Conservation (phyloP, 2,888 invertebrate species). For the Tiphia femorata region DNA sequence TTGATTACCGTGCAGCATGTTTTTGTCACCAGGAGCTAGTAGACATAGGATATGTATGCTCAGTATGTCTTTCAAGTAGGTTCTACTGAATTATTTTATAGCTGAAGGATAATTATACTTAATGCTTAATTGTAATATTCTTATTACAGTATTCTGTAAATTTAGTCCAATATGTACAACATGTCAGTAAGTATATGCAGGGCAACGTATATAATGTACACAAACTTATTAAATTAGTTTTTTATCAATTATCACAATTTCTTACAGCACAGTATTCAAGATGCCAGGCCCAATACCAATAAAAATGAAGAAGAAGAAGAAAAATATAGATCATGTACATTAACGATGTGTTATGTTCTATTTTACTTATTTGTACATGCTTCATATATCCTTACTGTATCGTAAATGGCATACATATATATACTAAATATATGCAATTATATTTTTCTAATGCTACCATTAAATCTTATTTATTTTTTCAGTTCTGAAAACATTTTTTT, state of each 20-base stretch:
- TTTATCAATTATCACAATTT: slow-evolving; percentile 43
- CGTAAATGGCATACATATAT: too few species aligned
- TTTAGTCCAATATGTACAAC: slow-evolving; percentile 98
- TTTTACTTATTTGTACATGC: too few species aligned
- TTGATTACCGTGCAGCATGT: slow-evolving; percentile 97
- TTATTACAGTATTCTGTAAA: slow-evolving; percentile 90
- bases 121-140: slow-evolving; percentile 10
- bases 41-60: slow-evolving; percentile 97
- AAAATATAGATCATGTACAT: slow-evolving; percentile 69
- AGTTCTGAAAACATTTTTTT: too few species aligned
- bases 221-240: neutral
- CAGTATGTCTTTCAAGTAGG: slow-evolving; percentile 94
- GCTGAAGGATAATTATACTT: neutral
- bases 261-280: slow-evolving; percentile 90
- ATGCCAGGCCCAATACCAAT: slow-evolving; percentile 84
- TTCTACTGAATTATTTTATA: slow-evolving; percentile 3
- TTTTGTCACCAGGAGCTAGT: slow-evolving; percentile 97
- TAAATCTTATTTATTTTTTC: too few species aligned
- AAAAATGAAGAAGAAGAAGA: slow-evolving; percentile 87
- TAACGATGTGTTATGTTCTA: too few species aligned
- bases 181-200: slow-evolving; percentile 86
- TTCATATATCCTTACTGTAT: too few species aligned
- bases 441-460: too few species aligned
- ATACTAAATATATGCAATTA: too few species aligned
- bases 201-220: neutral